Percentiles rank a stretch among this genome's conserved stretches.
Conservation (phyloP, 2,113 vertebrate genomes). For the Chelonoidis abingdonii region DNA sequence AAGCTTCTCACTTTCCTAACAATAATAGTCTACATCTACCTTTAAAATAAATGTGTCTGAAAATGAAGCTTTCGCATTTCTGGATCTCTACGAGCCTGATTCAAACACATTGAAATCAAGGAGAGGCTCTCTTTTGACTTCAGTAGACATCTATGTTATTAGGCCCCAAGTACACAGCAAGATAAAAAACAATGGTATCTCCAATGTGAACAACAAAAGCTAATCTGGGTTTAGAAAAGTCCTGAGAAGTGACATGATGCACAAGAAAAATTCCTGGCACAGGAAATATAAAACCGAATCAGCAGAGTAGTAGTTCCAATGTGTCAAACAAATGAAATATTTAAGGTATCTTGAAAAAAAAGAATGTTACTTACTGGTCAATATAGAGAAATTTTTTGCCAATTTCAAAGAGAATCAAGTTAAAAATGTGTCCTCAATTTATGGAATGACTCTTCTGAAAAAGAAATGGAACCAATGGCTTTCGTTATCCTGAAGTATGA, state of each 20-base stretch:
- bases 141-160: neutral
- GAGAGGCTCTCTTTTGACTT: neutral
- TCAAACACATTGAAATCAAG: neutral
- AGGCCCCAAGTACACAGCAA: accelerated
- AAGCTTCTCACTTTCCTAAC: neutral
- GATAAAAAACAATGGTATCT: neutral
- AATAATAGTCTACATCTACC: neutral
- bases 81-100: neutral
- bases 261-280: neutral
- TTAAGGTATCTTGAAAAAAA: neutral
- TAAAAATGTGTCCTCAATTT: neutral
- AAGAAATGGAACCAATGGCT: neutral
- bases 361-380: neutral
- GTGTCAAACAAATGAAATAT: neutral
- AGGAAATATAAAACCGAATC: neutral
- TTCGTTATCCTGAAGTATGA: neutral
- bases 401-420: neutral
- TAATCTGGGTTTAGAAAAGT: neutral
- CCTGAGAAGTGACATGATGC: neutral
- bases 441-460: neutral
- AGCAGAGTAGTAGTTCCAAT: accelerated
- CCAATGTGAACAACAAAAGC: neutral
- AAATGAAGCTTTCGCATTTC: neutral
- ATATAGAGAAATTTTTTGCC: neutral
- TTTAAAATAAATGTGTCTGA: neutral